Evolutionary conservation across 2,797 vertebrate species (phyloP), one percentile per base, ranked within the genome.

Genomic region (Prionace glauca): DNA sequence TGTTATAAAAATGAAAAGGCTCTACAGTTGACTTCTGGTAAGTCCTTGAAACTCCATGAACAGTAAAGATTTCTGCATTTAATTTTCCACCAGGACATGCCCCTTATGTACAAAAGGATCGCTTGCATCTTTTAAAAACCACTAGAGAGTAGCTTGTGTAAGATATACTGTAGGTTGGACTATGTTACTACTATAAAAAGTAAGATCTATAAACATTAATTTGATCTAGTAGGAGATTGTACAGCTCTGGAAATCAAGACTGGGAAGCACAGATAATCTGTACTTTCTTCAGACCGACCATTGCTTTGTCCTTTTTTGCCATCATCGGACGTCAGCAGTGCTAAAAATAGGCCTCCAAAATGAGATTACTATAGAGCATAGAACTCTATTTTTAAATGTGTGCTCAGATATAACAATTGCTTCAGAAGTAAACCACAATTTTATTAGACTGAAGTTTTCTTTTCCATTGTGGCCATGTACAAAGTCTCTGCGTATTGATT

Each of bases 281-380:
- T 95, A 77, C 4, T 60, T 95, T 56, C 71, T 77, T 95, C 36
- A 67, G 90, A 92, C 45, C 93, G n/a, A 16, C 26, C 16, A 65
- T 77, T 69, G 20, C 26, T 74, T 45, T 74, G 71, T 74, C 24
- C 45, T 77, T 95, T 77, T 95, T 95, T 56, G 60, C 71, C 45
- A 56, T 72, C 50, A 71, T 29, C 60, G 26, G 93, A 3, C 0
- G 0, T 72, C 29, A 8, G 0, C 12, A 95, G 0, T 95, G 1
- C 84, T 96, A 96, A 20, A 94, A 95, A n/a, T 95, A 95, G 96
- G 93, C 95, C 92, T 86, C 74, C 41, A 74, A 96, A 96, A 96
- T 95, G 84, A 56, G 93, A 93, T 96, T 95, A 95, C 29, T 36
- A 41, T 88, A n/a, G 86, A 91, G 84, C 90, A 95, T 12, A 20